Evolutionary conservation across 2,113 vertebrate species (phyloP), one percentile per base, ranked within the genome.

Genomic region (Thinocorus orbignyianus): DNA sequence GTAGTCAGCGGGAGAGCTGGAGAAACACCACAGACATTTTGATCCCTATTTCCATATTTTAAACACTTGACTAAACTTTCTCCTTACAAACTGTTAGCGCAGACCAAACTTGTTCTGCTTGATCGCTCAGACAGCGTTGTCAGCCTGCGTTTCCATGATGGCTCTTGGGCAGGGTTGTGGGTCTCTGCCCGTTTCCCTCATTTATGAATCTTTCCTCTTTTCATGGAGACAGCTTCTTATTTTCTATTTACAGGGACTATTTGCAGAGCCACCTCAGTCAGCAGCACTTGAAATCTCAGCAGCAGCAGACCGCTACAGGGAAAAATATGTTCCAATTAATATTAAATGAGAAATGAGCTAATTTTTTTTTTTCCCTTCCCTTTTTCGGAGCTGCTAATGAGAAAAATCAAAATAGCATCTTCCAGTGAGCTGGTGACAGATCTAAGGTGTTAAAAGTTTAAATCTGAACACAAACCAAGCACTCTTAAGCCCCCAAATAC

Each of bases 41-140:
- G 41, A 37, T n/a, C 69, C 83, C 42, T 3, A 62, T 62, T 88
- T 69, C 72, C 42, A 3, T 77, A 66, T 83, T 87, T 95, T 78
- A 68, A 96, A 86, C 94, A 89, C 89, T 79, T 44, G 51, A 76
- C 96, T 94, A 52, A 79, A 85, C 86, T 65, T 87, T n/a, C 77
- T 87, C 23, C 18, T 55, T 11, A 17, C 39, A 60, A 61, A 94
- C 57, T 6, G 2, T 18, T 16, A 51, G 71, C 1, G 0, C 13
- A 46, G 55, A 46, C 33, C 41, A 2, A 23, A 49, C 11, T 12
- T 13, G 66, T 44, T 61, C 70, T 42, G 88, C 81, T 4, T 35
- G 74, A 51, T 48, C 1, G 26, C 15, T 71, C 89, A 44, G 88
- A 48, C 72, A 91, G 69, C 26, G 4, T 3, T 92, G 89, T 57